phyloP scores from a whole-genome alignment of 2,797 vertebrate species.

The Perdix hodgsoniae region DNA sequence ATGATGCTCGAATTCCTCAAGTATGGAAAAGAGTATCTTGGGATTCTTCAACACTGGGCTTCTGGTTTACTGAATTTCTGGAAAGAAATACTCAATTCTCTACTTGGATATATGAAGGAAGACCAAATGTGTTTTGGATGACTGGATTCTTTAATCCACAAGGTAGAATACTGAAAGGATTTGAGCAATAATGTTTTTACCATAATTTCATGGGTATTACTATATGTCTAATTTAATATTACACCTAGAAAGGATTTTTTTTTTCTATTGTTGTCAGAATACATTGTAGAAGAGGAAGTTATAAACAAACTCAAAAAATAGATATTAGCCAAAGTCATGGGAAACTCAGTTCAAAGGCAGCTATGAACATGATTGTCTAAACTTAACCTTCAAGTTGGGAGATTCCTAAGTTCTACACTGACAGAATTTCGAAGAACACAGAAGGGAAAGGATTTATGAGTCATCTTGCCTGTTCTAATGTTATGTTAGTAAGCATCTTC shows the following conservation, averaged over 20 bases:
- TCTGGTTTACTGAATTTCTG: constrained; percentile 90
- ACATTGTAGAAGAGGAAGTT: background rate
- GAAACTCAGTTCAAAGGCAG: background rate
- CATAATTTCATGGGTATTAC: background rate
- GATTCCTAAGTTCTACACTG: background rate
- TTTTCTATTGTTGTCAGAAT: background rate
- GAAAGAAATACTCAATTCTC: constrained; percentile 87
- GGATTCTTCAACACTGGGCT: constrained; percentile 89
- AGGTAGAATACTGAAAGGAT: constrained; percentile 72
- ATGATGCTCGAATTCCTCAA: constrained; percentile 86
- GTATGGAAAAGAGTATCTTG: constrained; percentile 88
- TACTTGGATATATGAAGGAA: constrained; percentile 85
- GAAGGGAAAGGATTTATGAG: background rate
- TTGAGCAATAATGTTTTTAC: background rate
- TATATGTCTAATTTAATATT: background rate
- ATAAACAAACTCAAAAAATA: background rate
- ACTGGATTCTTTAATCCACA: constrained; percentile 92
- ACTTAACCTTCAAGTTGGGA: background rate
- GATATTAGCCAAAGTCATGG: background rate
- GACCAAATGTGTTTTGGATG: constrained; percentile 89
- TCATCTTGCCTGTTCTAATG: background rate
- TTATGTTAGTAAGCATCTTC: background rate
- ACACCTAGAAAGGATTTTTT: background rate
- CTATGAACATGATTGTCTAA: background rate
- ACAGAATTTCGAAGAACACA: background rate